Evolutionary conservation across 2,113 vertebrate genomes (phyloP), one percentile per base, ranked within the genome.

Genomic region (Scalopus aquaticus): DNA sequence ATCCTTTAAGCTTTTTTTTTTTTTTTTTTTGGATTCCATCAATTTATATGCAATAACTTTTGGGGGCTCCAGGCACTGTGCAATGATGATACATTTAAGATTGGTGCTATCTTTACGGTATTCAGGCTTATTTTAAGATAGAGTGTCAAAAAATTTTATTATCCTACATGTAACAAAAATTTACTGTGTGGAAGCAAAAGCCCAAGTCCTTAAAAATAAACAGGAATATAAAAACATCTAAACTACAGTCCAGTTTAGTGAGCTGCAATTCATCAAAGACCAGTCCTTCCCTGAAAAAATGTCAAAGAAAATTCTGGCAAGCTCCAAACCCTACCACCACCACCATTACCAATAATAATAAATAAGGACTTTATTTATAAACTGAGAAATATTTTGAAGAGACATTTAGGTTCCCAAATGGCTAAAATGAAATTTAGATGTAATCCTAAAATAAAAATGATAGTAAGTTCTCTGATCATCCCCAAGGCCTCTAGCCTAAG

Each of bases 101-200:
- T 6, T 39, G 30, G 39, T 64, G 49, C 5, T 87, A n/a, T 60
- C 6, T 78, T 79, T 72, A 79, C 26, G 16, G 32, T 22, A 30
- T 64, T 88, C 35, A 32, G 9, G 64, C 30, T 85, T n/a, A 85
- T 80, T 84, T 87, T 73, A 78, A 95, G 35, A 80, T 4, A 85
- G 9, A 90, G 19, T 20, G 37, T 74, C 96, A 44, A 91, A 87
- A 95, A 37, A 64, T 83, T 42, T 86, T 89, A 70, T 58, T 82
- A 67, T 64, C 17, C 22, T 78, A 62, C 3, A 79, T 62, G 73
- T 95, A 91, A 83, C 2, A 65, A 95, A 26, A 87, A 93, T 93
- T 73, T 20, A 51, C 83, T 42, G 0, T 35, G 17, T 60, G n/a
- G 73, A 92, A 84, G 24, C 39, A 39, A 93, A 60, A 96, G 42